phyloP scores from a whole-genome alignment of 2,797 vertebrate genomes.

The Loris lydekkerianus region DNA sequence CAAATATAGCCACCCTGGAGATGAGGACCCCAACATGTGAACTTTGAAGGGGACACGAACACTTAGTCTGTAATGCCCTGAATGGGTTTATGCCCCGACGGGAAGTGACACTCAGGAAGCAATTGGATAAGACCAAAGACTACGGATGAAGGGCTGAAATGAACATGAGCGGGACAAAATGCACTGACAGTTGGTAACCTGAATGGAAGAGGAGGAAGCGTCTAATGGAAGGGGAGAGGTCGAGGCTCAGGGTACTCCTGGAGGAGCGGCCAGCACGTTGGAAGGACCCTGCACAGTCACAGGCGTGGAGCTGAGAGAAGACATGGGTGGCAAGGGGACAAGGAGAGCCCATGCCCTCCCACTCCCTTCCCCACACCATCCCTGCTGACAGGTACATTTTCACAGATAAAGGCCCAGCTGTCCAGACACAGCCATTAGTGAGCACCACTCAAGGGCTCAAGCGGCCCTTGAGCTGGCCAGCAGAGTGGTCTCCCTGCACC shows the following conservation, averaged over 20 bases:
- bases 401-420: neutral
- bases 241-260: neutral
- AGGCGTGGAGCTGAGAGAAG: neutral
- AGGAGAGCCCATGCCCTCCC: too few species aligned
- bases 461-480: too few species aligned
- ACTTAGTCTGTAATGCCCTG: neutral
- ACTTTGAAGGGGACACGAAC: neutral
- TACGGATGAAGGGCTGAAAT: neutral
- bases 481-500: neutral
- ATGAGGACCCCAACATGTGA: neutral
- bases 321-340: fast-evolving
- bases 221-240: too few species aligned
- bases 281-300: neutral
- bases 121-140: neutral
- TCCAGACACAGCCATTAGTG: neutral
- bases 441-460: neutral
- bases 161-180: neutral
- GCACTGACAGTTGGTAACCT: neutral
- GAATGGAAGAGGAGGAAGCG: neutral
- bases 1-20: neutral
- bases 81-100: neutral
- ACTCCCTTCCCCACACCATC: too few species aligned
- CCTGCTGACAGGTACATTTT: neutral
- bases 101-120: neutral
- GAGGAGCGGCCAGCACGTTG: too few species aligned